A percentile compares a stretch with the other conserved stretches of the same genome.
Conservation (phyloP, 2,888 invertebrate genomes). For the Gibbula magus region DNA sequence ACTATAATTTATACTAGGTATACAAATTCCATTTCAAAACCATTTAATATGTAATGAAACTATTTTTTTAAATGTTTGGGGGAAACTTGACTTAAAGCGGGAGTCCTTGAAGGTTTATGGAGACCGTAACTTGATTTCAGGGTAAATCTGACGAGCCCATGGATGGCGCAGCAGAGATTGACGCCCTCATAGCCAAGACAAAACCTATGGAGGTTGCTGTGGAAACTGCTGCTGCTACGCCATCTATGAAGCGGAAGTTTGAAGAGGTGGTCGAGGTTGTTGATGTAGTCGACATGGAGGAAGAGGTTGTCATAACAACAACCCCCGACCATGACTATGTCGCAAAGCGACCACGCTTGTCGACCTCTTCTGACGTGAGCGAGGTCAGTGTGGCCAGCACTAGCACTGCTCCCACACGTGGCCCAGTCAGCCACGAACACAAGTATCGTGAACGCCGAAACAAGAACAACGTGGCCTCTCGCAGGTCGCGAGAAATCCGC, state of each 20-base stretch:
- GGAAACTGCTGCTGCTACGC: neutral
- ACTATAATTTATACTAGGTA: no score
- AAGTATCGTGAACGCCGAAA: constrained; percentile 59
- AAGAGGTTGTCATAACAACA: constrained; percentile 20
- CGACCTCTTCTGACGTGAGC: neutral
- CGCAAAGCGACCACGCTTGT: constrained; percentile 40
- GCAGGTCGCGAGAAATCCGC: constrained; percentile 65
- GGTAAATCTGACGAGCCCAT: constrained; percentile 13
- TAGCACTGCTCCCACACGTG: constrained; percentile 22
- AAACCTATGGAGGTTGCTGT: neutral
- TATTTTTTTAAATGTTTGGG: neutral
- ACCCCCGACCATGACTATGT: constrained; percentile 58
- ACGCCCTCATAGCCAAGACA: neutral
- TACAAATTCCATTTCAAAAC: no score
- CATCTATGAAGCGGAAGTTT: constrained; percentile 20
- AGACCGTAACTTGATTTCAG: neutral
- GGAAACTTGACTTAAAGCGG: neutral
- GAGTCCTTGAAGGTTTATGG: no score
- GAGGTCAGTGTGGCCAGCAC: constrained; percentile 18
- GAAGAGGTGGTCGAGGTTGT: constrained; percentile 32
- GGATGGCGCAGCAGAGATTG: neutral
- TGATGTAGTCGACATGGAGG: constrained; percentile 30
- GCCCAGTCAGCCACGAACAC: constrained; percentile 27
- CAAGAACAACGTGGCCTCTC: constrained; percentile 72
- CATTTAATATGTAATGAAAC: neutral